Percentiles rank a stretch among this genome's conserved stretches.
Evolutionary conservation across 2,797 vertebrate species (phyloP).

Genomic region (Geotrypetes seraphini): DNA sequence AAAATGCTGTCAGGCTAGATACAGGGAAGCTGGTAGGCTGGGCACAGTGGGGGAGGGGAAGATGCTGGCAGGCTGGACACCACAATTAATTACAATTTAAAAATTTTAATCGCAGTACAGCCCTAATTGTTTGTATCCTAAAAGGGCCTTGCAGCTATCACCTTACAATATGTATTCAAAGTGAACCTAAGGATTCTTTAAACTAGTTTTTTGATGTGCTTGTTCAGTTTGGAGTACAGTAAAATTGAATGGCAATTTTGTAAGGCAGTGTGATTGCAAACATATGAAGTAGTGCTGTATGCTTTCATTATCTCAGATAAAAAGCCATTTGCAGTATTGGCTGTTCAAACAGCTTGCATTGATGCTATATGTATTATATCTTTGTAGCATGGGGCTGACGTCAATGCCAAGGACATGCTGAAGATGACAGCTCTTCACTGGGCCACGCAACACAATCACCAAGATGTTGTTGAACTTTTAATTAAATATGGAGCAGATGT

Average conservation of each 20-base stretch:
- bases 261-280: background rate
- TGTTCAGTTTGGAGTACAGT: background rate
- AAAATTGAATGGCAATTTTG: conserved; percentile 2
- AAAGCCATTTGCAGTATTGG: background rate
- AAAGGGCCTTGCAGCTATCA: background rate
- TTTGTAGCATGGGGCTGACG: conserved; percentile 73
- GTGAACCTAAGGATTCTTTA: background rate
- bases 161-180: background rate
- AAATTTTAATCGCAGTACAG: too few species aligned
- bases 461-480: conserved; percentile 71
- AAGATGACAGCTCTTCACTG: conserved; percentile 83
- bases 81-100: too few species aligned
- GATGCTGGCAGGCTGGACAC: too few species aligned
- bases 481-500: conserved; percentile 77
- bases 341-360: conserved; percentile 14
- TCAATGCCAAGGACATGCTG: conserved; percentile 81
- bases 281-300: background rate
- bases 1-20: too few species aligned
- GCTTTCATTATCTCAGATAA: conserved; percentile 32
- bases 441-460: conserved; percentile 74
- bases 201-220: too few species aligned
- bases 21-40: too few species aligned
- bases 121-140: background rate
- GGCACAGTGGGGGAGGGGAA: too few species aligned
- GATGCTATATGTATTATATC: conserved; percentile 20